Evolutionary conservation across 2,888 invertebrate species (phyloP).

Genomic region (Mellilla xanthometata): DNA sequence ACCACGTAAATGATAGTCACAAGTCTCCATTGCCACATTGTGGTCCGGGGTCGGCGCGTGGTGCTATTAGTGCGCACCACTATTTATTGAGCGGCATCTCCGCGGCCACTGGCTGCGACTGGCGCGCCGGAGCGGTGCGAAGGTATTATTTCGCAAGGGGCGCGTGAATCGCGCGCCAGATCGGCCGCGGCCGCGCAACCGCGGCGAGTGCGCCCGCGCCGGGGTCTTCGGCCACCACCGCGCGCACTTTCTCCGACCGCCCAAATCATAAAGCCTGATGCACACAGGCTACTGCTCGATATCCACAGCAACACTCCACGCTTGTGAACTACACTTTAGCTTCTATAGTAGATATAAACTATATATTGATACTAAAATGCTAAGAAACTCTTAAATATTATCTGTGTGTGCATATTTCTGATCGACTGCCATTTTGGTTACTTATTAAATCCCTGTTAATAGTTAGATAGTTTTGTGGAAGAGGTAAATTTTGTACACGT

Average conservation of each 20-base stretch:
- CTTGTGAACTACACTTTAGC: background rate
- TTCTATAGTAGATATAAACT: too few species aligned
- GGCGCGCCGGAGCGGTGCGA: slow-evolving; percentile 62
- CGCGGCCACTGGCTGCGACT: slow-evolving; percentile 67
- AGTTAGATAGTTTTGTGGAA: too few species aligned
- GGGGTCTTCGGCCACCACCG: slow-evolving; percentile 71
- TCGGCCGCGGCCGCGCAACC: slow-evolving; percentile 75
- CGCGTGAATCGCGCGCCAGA: slow-evolving; percentile 65
- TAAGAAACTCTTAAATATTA: too few species aligned
- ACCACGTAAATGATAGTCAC: slow-evolving; percentile 68
- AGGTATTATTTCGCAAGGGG: slow-evolving; percentile 73
- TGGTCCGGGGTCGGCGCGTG: slow-evolving; percentile 48
- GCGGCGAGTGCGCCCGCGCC: slow-evolving; percentile 56
- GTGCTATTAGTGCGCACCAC: slow-evolving; percentile 50
- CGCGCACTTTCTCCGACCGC: slow-evolving; percentile 69
- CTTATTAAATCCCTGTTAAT: too few species aligned
- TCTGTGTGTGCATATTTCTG: too few species aligned
- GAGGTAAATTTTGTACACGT: too few species aligned
- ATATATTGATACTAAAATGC: too few species aligned
- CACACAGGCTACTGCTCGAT: slow-evolving; percentile 12
- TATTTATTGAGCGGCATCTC: slow-evolving; percentile 75
- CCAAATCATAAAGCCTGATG: slow-evolving; percentile 50
- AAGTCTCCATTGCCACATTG: slow-evolving; percentile 77
- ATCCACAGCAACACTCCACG: too few species aligned
- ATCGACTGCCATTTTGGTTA: too few species aligned